Base-by-base conservation (phyloP, 2,113 vertebrate species). In the Actenoides lindsayi region DNA sequence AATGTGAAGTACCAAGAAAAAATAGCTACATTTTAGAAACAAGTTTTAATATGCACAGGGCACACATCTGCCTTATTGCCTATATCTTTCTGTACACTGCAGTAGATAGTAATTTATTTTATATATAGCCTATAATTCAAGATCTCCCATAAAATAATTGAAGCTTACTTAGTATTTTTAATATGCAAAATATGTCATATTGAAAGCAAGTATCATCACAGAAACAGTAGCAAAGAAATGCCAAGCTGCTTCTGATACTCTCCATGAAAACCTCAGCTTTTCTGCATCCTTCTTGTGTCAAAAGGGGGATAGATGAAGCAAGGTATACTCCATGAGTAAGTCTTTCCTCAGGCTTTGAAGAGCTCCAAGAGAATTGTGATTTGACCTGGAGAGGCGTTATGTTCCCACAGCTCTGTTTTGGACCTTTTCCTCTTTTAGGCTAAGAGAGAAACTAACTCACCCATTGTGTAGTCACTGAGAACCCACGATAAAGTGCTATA, bases 371-470 rank as follows among this genome's bases (percentile, higher is more conserved):
- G 80, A 24, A 42, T 17, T 89, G 65, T 48, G 27, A 33, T 89
- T 87, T 76, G 81, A 48, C 59, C 59, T 91, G 86, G 57, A 94
- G 77, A 82, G 65, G 37, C 3, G 37, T 53, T 80, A 42, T 84
- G 54, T 76, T 91, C 73, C 80, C 81, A 77, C 31, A 92, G 77
- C 81, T 93, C 71, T 90, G 70, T 93, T 96, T 92, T 77, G 83
- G 63, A 73, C 62, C 50, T 87, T 85, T 92, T 89, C 73, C 69
- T 89, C 59, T 39, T 69, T 85, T 67, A 69, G 63, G 7, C 33
- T 83, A 77, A 87, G 83, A 89, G 25, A 92, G 65, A 87, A 95
- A 94, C 64, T 54, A 48, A 90, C 65, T 83, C 60, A 50, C 21
- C 21, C 73, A 51, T 83, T 96, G 89, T 91, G 67, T 67, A 85